A percentile compares a stretch with the other conserved stretches of the same genome.
These are phyloP conservation scores for Orussus abietinus DNA, from an alignment of 1,140 invertebrate species.

Conservation along the genomic window DNA sequence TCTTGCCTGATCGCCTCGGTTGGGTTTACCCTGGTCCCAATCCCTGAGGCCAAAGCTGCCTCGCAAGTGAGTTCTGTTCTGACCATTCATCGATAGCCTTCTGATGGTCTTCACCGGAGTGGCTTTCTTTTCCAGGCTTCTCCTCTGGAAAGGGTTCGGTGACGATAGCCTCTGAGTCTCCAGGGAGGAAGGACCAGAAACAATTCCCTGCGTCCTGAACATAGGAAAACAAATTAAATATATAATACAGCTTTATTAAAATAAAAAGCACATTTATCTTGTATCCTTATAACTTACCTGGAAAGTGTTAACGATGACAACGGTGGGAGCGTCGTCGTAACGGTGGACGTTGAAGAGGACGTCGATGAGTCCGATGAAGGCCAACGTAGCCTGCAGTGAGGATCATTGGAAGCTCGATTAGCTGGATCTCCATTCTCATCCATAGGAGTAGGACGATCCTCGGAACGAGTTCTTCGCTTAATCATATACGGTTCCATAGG, in stretches of 20 bases:
- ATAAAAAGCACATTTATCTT: too few species aligned
- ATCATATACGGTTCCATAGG: conserved; percentile 23
- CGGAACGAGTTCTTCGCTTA: conserved; percentile 45
- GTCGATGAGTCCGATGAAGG: conserved; percentile 19
- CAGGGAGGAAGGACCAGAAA: conserved; percentile 14
- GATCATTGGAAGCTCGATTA: conserved; percentile 30
- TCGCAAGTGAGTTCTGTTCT: conserved; percentile 30
- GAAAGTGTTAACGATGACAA: too few species aligned
- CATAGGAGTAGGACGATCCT: conserved; percentile 33
- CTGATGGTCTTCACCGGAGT: conserved; percentile 42
- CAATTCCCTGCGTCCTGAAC: conserved; percentile 3
- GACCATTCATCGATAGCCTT: conserved; percentile 41
- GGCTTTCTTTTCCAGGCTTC: conserved; percentile 47
- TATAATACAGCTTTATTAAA: neutral
- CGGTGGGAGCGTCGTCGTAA: neutral
- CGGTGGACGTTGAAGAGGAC: conserved; percentile 6
- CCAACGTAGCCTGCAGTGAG: conserved; percentile 37
- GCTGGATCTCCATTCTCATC: conserved; percentile 48
- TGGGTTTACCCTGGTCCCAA: conserved; percentile 36
- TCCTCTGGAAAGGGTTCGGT: conserved; percentile 40
- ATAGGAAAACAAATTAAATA: conserved; percentile 3
- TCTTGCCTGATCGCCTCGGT: too few species aligned
- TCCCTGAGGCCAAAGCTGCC: conserved; percentile 38
- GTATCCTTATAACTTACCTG: conserved; percentile 15
- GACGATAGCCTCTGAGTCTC: conserved; percentile 36